Base-by-base conservation (phyloP, 2,797 vertebrate genomes). In the Cynopterus sphinx region DNA sequence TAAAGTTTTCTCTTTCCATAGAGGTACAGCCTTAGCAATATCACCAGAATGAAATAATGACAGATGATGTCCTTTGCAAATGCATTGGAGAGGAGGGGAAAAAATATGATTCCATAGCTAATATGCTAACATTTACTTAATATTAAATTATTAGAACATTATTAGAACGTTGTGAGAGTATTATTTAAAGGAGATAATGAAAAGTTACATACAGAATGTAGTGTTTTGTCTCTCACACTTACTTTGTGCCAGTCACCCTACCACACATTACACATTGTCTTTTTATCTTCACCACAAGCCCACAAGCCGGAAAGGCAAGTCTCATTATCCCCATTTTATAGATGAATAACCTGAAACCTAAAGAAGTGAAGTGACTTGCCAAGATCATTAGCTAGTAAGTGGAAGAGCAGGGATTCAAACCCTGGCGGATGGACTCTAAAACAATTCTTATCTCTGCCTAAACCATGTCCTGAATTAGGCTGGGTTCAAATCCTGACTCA, bases 351-450 rank as follows among this genome's bases (percentile, higher is more conserved):
- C 22, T 53, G 51, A 86, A 51, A 9, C 15, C 73, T 85, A 68
- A 81, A n/a, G 51, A 95, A 91, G n/a, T 49, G 19, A 96, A 83
- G 24, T 49, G 67, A 77, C 21, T 81, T 85, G 46, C 16, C 8
- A 49, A 63, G 5, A 31, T 81, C 55, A 77, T 77, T 6, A 12
- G 12, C 19, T 61, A 65, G 13, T n/a, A 41, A 73, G n/a, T 1
- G 17, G 36, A 77, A 78, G 51, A 87, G 15, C 10, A 70, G 39
- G 22, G 67, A 77, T 77, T 82, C 17, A 57, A 75, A 81, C 4
- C 6, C 24, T 22, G 43, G 39, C 5, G 28, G 39, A 68, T 2
- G 63, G 9, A 33, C n/a, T 81, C 90, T 61, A 39, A 67, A 90
- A 77, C 0, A 17, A 33, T 17, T 31, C 19, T 65, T 26, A 39